These are phyloP conservation scores for Pteruthius melanotis DNA, from an alignment of 2,113 vertebrate species.

Conservation along the genomic window DNA sequence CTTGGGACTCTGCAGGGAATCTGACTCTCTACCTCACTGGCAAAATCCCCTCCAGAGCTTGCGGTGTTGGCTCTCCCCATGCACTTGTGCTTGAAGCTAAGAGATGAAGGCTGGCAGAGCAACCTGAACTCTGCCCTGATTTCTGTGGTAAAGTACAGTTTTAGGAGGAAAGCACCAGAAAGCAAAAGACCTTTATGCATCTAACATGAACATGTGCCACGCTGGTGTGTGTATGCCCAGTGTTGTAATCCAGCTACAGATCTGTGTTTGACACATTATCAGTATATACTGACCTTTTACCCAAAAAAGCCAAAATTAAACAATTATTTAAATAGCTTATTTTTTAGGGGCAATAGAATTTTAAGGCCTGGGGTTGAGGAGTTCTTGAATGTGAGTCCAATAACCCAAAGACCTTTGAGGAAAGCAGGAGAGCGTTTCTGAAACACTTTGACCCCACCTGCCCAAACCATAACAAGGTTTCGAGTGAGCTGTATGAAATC, in stretches of 20 bases:
- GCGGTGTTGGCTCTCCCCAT: neutral
- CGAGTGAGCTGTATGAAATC: neutral
- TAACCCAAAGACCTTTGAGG: neutral
- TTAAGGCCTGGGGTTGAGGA: neutral
- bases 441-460: neutral
- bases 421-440: rapidly evolving
- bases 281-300: neutral
- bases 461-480: constrained; percentile 1
- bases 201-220: neutral
- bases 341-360: neutral
- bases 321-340: neutral
- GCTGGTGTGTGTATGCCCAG: rapidly evolving
- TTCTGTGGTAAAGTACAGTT: neutral
- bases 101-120: neutral
- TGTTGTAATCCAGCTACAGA: neutral
- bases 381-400: neutral
- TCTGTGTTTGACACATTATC: neutral
- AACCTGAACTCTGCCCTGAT: neutral
- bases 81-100: neutral
- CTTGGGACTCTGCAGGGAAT: neutral
- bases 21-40: neutral
- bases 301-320: neutral
- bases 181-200: neutral
- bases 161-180: neutral
- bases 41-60: neutral